Percentiles rank a stretch among this genome's conserved stretches.
These are phyloP conservation scores for Helogale parvula DNA, from an alignment of 2,113 vertebrate genomes.

Conservation along the genomic window DNA sequence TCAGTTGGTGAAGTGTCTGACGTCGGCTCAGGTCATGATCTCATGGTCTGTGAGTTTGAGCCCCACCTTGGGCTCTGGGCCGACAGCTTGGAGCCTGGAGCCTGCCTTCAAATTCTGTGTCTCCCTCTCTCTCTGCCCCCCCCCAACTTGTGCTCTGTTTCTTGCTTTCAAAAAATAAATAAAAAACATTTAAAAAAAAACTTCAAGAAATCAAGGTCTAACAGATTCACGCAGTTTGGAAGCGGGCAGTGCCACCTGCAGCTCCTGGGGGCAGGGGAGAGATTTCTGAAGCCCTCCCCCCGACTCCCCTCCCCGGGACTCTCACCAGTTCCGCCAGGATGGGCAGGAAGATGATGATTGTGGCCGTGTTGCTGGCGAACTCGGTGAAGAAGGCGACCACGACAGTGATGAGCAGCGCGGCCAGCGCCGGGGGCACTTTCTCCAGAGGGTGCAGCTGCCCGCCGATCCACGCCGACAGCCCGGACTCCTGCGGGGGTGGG, in stretches of 20 bases:
- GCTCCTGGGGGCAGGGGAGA: neutral
- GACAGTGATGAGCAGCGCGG: conserved; percentile 92
- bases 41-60: no score
- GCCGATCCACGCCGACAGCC: conserved; percentile 95
- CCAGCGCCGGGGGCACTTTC: conserved; percentile 88
- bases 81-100: no score
- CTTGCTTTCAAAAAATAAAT: no score
- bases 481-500: conserved; percentile 90
- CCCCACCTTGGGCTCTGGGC: no score
- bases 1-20: no score
- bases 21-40: no score
- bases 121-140: no score
- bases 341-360: conserved; percentile 97
- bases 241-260: neutral
- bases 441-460: conserved; percentile 93
- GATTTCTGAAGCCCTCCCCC: neutral
- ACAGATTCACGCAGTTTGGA: neutral
- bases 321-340: conserved; percentile 96
- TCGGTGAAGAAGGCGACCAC: conserved; percentile 96
- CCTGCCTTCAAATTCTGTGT: no score
- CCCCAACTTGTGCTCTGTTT: no score
- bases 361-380: conserved; percentile 98
- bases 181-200: no score
- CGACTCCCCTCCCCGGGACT: neutral
- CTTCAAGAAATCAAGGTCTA: neutral